phyloP scores from a whole-genome alignment of 2,888 invertebrate genomes.

The Scaptomyza polygonia region DNA sequence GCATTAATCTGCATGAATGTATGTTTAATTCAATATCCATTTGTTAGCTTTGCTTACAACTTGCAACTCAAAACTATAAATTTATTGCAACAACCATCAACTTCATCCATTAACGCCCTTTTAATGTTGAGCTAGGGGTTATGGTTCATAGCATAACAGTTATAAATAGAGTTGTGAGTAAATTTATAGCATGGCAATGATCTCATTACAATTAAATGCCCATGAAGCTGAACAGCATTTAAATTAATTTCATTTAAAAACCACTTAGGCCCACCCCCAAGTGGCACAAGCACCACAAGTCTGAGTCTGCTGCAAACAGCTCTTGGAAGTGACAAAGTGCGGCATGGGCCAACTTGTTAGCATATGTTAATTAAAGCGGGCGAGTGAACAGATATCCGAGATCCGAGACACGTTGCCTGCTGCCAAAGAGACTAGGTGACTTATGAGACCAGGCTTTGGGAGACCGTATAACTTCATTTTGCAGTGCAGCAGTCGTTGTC shows the following conservation, averaged over 20 bases:
- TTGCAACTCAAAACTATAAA: background rate
- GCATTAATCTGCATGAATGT: background rate
- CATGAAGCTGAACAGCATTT: conserved; percentile 52
- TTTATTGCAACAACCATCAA: conserved; percentile 20
- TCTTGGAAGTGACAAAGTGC: conserved; percentile 76
- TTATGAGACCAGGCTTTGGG: conserved; percentile 65
- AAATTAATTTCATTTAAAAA: conserved; percentile 80
- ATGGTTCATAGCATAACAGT: conserved; percentile 56
- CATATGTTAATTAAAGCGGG: conserved; percentile 79
- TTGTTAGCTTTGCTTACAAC: background rate
- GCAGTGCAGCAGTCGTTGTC: conserved; percentile 33
- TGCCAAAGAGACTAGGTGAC: conserved; percentile 62
- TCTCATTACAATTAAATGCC: conserved; percentile 74
- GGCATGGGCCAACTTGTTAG: conserved; percentile 78
- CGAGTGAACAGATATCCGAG: conserved; percentile 47
- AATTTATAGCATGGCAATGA: conserved; percentile 74
- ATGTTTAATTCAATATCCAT: background rate
- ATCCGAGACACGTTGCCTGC: conserved; percentile 44
- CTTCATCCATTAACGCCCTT: conserved; percentile 50
- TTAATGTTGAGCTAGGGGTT: conserved; percentile 34
- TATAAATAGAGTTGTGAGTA: conserved; percentile 72
- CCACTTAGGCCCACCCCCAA: conserved; percentile 79
- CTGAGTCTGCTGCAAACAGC: conserved; percentile 29
- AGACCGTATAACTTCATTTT: conserved; percentile 67
- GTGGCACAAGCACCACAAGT: conserved; percentile 56